A percentile compares a stretch with the other conserved stretches of the same genome.
These are phyloP conservation scores for Gari tellinella DNA, from an alignment of 2,888 invertebrate species.

Conservation along the genomic window DNA sequence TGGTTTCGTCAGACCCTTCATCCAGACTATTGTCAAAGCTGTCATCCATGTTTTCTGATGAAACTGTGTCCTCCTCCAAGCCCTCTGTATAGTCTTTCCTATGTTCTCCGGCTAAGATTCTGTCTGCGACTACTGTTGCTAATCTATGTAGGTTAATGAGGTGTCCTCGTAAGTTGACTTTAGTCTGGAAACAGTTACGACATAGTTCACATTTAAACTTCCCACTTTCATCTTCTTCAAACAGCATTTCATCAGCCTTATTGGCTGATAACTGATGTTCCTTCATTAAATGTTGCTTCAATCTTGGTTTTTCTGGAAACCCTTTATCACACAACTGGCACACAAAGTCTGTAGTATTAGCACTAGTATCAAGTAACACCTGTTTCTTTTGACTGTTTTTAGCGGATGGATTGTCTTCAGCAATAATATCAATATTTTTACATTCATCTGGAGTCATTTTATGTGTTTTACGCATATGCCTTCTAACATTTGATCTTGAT, in stretches of 20 bases:
- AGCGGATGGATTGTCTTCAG: neutral
- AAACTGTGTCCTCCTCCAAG: conserved; percentile 3
- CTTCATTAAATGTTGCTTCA: conserved; percentile 41
- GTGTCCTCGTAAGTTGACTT: conserved; percentile 23
- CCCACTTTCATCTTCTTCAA: conserved; percentile 1
- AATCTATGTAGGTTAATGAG: conserved; percentile 49
- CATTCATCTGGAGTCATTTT: conserved; percentile 11
- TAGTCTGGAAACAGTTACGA: conserved; percentile 21
- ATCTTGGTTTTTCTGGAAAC: conserved; percentile 31
- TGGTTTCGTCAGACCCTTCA: conserved; percentile 2
- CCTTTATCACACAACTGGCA: conserved; percentile 45
- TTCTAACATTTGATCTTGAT: conserved; percentile 21
- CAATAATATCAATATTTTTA: conserved; percentile 9
- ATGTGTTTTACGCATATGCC: conserved; percentile 27
- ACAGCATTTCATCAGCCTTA: conserved; percentile 21
- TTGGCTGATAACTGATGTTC: conserved; percentile 26
- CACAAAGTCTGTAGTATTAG: neutral
- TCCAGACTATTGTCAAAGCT: neutral
- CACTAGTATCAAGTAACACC: neutral
- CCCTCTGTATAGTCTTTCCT: conserved; percentile 51
- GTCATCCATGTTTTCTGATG: conserved; percentile 9
- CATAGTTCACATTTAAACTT: conserved; percentile 43
- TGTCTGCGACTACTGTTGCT: conserved; percentile 38
- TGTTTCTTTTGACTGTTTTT: no score
- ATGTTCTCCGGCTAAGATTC: conserved; percentile 32